phyloP scores from a whole-genome alignment of 2,888 invertebrate species.

The Leptinotarsa haldemani region DNA sequence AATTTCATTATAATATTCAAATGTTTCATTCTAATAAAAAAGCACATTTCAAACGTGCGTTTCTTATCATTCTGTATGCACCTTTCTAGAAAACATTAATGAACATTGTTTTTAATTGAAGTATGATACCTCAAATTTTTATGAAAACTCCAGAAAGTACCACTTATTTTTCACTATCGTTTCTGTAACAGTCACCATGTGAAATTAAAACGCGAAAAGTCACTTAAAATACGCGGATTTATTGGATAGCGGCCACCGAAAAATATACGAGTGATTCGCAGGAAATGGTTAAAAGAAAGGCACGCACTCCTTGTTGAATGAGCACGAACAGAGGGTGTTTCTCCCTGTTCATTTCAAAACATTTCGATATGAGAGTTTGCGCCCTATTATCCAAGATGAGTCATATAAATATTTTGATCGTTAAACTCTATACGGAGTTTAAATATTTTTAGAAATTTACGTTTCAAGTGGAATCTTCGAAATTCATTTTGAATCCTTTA shows the following conservation, averaged over 20 bases:
- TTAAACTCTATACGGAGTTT: background rate
- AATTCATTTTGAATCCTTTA: too few species aligned
- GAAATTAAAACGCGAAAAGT: background rate
- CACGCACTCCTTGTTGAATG: conserved; percentile 53
- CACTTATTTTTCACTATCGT: conserved; percentile 19
- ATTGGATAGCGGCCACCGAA: background rate
- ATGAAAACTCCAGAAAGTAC: background rate
- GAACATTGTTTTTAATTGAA: background rate
- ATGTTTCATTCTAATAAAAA: too few species aligned
- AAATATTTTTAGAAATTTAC: background rate
- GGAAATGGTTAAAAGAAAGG: conserved; percentile 38
- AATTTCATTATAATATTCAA: too few species aligned
- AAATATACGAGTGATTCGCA: conserved; percentile 36
- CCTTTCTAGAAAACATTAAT: too few species aligned
- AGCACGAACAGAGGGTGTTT: conserved; percentile 59
- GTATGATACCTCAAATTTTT: background rate
- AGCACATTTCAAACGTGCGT: too few species aligned
- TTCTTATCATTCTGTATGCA: too few species aligned
- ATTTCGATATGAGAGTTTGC: conserved; percentile 53
- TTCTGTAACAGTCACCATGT: conserved; percentile 1
- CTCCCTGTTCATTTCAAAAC: conserved; percentile 60
- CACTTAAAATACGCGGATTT: conserved; percentile 12
- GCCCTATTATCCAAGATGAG: conserved; percentile 44
- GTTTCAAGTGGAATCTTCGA: background rate
- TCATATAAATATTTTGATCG: conserved; percentile 7